phyloP scores from a whole-genome alignment of 1,140 invertebrate species.

The Capitella teleta region DNA sequence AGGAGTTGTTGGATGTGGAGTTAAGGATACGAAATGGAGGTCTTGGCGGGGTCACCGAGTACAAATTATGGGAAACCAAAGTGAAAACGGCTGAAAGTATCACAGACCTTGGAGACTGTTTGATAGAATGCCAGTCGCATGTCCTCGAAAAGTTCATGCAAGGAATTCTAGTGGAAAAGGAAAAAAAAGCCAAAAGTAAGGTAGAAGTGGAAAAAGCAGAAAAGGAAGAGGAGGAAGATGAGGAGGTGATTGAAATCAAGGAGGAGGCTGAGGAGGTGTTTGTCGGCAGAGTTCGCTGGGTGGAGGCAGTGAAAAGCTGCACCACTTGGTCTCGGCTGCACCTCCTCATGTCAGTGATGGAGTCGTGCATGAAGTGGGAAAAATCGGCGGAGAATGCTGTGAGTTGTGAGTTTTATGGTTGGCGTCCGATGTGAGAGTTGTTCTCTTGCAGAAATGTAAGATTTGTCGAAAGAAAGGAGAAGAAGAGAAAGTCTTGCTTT shows the following conservation, averaged over 20 bases:
- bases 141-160: conserved; percentile 31
- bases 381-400: conserved; percentile 44
- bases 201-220: conserved; percentile 16
- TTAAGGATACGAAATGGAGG: conserved; percentile 29
- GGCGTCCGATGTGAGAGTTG: background rate
- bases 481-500: conserved; percentile 35
- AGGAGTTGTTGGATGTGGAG: conserved; percentile 33
- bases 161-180: conserved; percentile 27
- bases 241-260: conserved; percentile 16
- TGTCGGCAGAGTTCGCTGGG: conserved; percentile 27
- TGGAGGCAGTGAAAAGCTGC: conserved; percentile 32
- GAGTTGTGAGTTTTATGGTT: conserved; percentile 16
- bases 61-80: conserved; percentile 27
- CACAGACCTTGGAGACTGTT: conserved; percentile 20
- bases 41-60: conserved; percentile 37
- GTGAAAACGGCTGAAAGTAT: conserved; percentile 24
- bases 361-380: conserved; percentile 43
- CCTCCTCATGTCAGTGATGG: conserved; percentile 40
- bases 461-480: conserved; percentile 41
- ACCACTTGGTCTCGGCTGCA: conserved; percentile 39
- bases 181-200: conserved; percentile 20
- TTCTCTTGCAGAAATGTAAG: conserved; percentile 41
- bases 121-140: conserved; percentile 22
- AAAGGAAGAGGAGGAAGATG: conserved; percentile 10
- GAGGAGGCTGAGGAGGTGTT: conserved; percentile 23